Percentiles rank a stretch among this genome's conserved stretches.
Evolutionary conservation across 2,113 vertebrate species (phyloP).

Genomic region (Nannobrachium achirus): DNA sequence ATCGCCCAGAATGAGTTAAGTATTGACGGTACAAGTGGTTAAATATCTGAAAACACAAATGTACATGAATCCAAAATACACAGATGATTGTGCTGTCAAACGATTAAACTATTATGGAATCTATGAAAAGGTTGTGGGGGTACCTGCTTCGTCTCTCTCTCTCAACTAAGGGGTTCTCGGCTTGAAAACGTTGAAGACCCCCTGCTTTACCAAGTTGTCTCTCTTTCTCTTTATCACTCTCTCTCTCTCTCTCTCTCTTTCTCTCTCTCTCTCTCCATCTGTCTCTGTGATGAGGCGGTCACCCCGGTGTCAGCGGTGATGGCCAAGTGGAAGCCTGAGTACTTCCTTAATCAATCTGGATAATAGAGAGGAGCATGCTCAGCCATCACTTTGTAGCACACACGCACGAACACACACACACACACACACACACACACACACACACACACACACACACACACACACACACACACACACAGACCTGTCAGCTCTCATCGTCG

Average conservation of each 20-base stretch:
- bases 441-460: constrained; percentile 14
- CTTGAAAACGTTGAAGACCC: too few species aligned
- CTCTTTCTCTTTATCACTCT: background rate
- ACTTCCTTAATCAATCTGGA: constrained; percentile 73
- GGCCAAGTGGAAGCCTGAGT: constrained; percentile 69
- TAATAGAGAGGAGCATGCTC: constrained; percentile 65
- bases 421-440: constrained; percentile 11
- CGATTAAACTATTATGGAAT: too few species aligned
- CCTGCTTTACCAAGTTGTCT: too few species aligned
- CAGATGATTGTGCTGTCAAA: too few species aligned
- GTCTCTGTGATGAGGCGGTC: constrained; percentile 20
- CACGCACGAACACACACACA: constrained; percentile 10
- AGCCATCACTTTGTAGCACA: background rate
- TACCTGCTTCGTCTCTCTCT: background rate
- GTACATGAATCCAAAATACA: too few species aligned
- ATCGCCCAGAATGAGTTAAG: too few species aligned
- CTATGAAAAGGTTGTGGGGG: too few species aligned
- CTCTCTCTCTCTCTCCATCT: constrained; percentile 39
- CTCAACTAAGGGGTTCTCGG: too few species aligned
- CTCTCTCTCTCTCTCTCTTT: background rate
- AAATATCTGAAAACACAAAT: too few species aligned
- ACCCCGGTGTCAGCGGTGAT: constrained; percentile 34
- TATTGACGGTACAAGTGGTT: too few species aligned
- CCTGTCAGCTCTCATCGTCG: constrained; percentile 59
- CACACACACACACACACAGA: constrained; percentile 16